Evolutionary conservation across 2,888 invertebrate species (phyloP).

Genomic region (Epistrophella euchroma): DNA sequence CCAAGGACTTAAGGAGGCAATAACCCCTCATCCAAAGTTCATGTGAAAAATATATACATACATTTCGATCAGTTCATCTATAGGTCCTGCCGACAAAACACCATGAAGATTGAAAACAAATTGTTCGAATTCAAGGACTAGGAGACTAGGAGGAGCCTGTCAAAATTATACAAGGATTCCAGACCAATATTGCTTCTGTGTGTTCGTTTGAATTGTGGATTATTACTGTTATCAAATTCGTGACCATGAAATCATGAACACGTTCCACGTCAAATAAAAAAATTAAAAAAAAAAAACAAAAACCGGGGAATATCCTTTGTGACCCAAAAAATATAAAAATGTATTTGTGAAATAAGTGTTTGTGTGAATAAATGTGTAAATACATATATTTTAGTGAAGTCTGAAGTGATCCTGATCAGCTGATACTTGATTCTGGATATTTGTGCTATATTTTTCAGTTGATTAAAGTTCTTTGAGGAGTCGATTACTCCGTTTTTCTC

Average conservation of each 20-base stretch:
- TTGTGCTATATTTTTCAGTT: slow-evolving; percentile 53
- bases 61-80: slow-evolving; percentile 80
- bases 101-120: slow-evolving; percentile 75
- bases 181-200: neutral
- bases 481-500: slow-evolving; percentile 86
- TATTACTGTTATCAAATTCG: slow-evolving; percentile 17
- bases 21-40: slow-evolving; percentile 59
- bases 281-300: neutral
- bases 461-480: slow-evolving; percentile 38
- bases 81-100: neutral
- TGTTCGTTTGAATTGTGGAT: neutral
- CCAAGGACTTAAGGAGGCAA: slow-evolving; percentile 66
- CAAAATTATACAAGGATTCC: neutral
- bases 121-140: neutral
- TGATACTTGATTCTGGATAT: slow-evolving; percentile 48
- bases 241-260: slow-evolving; percentile 18
- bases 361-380: slow-evolving; percentile 16
- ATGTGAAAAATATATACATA: slow-evolving; percentile 49
- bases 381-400: slow-evolving; percentile 21
- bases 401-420: slow-evolving; percentile 55
- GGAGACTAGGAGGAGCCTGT: neutral
- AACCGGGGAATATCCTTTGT: neutral
- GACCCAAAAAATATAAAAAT: neutral
- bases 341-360: slow-evolving; percentile 1
- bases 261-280: neutral